Evolutionary conservation across 37 sponge, comb jelly and placozoan genomes (phyloP), one percentile per base, ranked within the genome.

Genomic region (Petrosia ficiformis): DNA sequence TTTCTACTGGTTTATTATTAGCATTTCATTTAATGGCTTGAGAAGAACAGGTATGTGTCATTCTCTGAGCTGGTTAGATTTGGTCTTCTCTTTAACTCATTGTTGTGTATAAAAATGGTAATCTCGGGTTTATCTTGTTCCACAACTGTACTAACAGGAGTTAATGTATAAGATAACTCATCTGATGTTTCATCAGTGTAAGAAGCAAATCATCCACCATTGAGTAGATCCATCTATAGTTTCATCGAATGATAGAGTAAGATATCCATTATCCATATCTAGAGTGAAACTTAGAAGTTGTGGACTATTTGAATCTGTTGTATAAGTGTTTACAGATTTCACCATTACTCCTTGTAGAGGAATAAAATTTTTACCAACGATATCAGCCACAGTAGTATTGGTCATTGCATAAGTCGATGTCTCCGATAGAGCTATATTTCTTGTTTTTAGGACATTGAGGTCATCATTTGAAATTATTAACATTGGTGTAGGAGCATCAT

Each of bases 201-300:
- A n/a, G n/a, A n/a, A n/a, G n/a, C n/a, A n/a, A n/a, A n/a, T n/a
- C n/a, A n/a, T n/a, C n/a, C n/a, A n/a, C n/a, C n/a, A n/a, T n/a
- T n/a, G n/a, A n/a, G 92, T 57, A 6, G 29, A 10, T 19, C 48
- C 32, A 76, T 83, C 76, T 33, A 95, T 83, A 39, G 93, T 71
- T 64, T 95, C 96, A 60, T 82, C 83, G 81, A 92, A 95, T 39
- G 72, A 77, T 35, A 95, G 72, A 21, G 81, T 77, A 25, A 95
- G 60, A 3, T 73, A 82, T 31, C 80, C 87, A 24, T 77, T 42
- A 24, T 82, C 88, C 39, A 95, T 57, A 60, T 90, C 87, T 11
- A 95, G 21, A 6, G 37, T 31, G 66, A 90, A 95, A 34, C 56
- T 29, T 21, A 43, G 56, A 36, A 95, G 78, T 57, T 40, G 5